phyloP scores from a whole-genome alignment of 2,888 invertebrate genomes.

The Eumacrocentrus americanus region DNA sequence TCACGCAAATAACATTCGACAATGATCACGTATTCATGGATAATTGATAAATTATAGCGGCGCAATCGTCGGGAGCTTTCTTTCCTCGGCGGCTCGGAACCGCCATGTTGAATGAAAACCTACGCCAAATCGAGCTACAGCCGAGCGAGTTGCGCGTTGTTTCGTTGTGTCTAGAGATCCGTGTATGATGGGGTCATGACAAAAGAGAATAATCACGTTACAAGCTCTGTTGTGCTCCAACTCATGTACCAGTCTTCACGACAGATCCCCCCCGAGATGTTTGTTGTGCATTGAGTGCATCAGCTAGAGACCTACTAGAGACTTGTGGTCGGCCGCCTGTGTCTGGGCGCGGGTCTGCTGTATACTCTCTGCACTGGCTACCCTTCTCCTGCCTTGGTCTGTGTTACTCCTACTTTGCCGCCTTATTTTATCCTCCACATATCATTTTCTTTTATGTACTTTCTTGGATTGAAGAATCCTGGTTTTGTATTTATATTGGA shows the following conservation, averaged over 20 bases:
- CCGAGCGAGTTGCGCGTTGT: conserved; percentile 42
- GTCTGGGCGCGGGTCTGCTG: conserved; percentile 49
- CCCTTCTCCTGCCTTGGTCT: conserved; percentile 25
- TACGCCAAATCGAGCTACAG: conserved; percentile 56
- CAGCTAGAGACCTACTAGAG: conserved; percentile 17
- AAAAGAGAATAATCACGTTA: too few species aligned
- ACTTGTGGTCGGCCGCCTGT: conserved; percentile 48
- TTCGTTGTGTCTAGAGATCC: conserved; percentile 11
- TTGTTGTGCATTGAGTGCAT: conserved; percentile 52
- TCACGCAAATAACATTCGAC: too few species aligned
- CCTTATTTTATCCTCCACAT: conserved; percentile 21
- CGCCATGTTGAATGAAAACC: conserved; percentile 63
- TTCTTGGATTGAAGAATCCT: too few species aligned
- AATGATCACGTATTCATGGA: too few species aligned
- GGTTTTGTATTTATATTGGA: background rate
- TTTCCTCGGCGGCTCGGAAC: conserved; percentile 60
- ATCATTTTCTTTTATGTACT: conserved; percentile 18
- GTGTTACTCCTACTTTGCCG: conserved; percentile 34
- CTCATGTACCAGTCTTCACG: background rate
- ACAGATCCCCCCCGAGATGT: conserved; percentile 42
- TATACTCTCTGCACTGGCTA: conserved; percentile 25
- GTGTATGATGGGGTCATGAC: too few species aligned
- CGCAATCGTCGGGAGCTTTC: conserved; percentile 61
- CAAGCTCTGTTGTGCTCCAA: too few species aligned
- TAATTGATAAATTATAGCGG: too few species aligned